Evolutionary conservation across 2,113 vertebrate species (phyloP).

Genomic region (Cariama cristata): DNA sequence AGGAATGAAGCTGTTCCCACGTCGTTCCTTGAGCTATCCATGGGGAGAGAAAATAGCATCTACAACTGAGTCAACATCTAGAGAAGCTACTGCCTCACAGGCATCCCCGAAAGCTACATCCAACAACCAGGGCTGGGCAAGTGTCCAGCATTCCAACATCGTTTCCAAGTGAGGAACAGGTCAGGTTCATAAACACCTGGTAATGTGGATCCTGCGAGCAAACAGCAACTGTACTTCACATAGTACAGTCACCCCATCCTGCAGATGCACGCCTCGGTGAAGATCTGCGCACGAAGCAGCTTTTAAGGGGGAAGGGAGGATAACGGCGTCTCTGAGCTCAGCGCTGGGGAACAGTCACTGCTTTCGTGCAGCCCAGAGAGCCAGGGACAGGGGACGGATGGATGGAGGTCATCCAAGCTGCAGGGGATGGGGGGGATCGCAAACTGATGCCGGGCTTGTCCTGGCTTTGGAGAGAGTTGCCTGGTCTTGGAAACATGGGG

Average conservation of each 20-base stretch:
- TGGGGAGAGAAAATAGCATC: background rate
- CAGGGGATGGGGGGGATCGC: accelerated
- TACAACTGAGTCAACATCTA: background rate
- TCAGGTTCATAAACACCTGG: background rate
- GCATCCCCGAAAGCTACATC: background rate
- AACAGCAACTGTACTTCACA: background rate
- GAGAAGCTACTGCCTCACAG: background rate
- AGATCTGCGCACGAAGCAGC: background rate
- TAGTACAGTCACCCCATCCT: background rate
- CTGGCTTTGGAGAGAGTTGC: background rate
- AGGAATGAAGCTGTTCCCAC: background rate
- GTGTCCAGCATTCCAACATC: background rate
- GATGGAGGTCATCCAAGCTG: background rate
- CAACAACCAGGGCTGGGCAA: background rate
- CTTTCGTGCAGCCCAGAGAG: background rate
- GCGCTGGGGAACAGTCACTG: background rate
- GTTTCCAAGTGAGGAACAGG: background rate
- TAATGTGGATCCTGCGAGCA: background rate
- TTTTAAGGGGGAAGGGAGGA: background rate
- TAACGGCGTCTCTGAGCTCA: background rate
- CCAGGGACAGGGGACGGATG: background rate
- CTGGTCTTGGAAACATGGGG: background rate
- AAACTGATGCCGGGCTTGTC: background rate
- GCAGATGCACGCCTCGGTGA: background rate
- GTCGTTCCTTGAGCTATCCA: background rate